Evolutionary conservation across 2,113 vertebrate genomes (phyloP).

Genomic region (Lamprotornis superbus): DNA sequence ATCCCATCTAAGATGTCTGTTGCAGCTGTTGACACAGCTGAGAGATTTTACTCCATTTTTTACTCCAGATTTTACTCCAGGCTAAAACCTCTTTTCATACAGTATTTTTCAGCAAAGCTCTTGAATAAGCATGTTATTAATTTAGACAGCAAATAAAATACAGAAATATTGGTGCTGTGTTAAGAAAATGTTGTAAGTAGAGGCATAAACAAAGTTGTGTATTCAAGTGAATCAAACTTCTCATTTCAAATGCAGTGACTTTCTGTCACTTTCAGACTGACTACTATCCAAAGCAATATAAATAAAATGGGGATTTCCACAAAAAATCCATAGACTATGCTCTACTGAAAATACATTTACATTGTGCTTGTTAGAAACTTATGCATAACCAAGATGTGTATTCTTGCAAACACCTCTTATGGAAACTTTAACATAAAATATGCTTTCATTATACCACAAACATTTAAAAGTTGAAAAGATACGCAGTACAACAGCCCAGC

Average conservation of each 20-base stretch:
- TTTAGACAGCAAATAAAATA: neutral
- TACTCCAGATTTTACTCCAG: neutral
- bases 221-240: conserved; percentile 24
- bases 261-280: conserved; percentile 50
- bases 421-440: neutral
- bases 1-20: neutral
- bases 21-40: neutral
- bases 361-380: neutral
- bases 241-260: neutral
- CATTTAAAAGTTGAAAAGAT: neutral
- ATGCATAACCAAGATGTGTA: neutral
- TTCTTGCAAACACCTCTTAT: neutral
- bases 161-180: neutral
- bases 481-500: neutral
- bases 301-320: conserved; percentile 44
- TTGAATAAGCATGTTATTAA: neutral
- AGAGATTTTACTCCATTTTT: neutral
- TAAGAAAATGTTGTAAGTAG: neutral
- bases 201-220: neutral
- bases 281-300: neutral
- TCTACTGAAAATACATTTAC: neutral
- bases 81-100: neutral
- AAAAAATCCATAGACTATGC: neutral
- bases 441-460: neutral
- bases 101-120: neutral